A percentile compares a stretch with the other conserved stretches of the same genome.
Conservation (phyloP, 2,113 vertebrate species). For the Micronycteris hirsuta region DNA sequence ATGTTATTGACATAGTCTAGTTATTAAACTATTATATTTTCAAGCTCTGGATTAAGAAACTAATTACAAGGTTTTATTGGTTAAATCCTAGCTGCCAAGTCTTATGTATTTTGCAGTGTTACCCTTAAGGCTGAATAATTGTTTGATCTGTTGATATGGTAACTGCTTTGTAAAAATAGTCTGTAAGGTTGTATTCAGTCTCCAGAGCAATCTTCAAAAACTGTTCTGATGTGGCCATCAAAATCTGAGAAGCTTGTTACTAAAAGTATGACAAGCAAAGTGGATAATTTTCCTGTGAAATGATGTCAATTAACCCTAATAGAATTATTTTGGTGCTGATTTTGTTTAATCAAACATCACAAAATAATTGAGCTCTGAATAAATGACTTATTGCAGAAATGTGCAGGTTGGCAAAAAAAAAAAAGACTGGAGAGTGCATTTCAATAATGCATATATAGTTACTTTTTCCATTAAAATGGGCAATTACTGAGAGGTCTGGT, state of each 20-base stretch:
- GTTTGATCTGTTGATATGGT: slow-evolving; percentile 72
- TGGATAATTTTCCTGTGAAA: slow-evolving; percentile 63
- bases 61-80: slow-evolving; percentile 80
- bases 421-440: slow-evolving; percentile 17
- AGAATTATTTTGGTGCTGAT: slow-evolving; percentile 78
- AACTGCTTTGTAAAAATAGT: slow-evolving; percentile 65
- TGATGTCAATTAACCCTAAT: slow-evolving; percentile 79
- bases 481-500: slow-evolving; percentile 32
- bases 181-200: slow-evolving; percentile 64
- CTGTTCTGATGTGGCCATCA: slow-evolving; percentile 14
- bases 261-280: slow-evolving; percentile 45
- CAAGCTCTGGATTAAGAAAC: slow-evolving; percentile 76
- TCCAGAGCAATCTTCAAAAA: slow-evolving; percentile 33
- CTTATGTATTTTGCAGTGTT: slow-evolving; percentile 72
- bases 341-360: slow-evolving; percentile 80
- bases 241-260: slow-evolving; percentile 60
- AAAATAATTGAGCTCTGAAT: slow-evolving; percentile 75
- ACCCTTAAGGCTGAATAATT: slow-evolving; percentile 66
- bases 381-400: slow-evolving; percentile 75
- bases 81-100: slow-evolving; percentile 73
- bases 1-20: slow-evolving; percentile 75
- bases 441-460: slow-evolving; percentile 55
- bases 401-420: slow-evolving; percentile 51
- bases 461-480: slow-evolving; percentile 74
- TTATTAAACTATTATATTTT: slow-evolving; percentile 74